Evolutionary conservation across 2,797 vertebrate species (phyloP).

Genomic region (Myotis daubentonii): DNA sequence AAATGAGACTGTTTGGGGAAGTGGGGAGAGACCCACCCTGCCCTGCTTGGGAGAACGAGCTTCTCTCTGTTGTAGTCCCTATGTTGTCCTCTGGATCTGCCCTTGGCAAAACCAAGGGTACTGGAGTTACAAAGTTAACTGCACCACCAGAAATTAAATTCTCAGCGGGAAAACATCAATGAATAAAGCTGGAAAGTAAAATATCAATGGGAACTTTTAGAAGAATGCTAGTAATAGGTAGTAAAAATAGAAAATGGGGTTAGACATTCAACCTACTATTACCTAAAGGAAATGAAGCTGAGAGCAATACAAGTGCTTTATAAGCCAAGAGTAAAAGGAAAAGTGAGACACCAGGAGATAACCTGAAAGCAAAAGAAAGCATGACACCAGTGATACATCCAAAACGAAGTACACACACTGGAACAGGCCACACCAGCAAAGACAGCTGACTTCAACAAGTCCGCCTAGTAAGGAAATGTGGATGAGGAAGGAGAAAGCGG

Average conservation of each 20-base stretch:
- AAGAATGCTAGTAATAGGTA: neutral
- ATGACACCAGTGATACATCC: neutral
- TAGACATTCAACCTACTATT: neutral
- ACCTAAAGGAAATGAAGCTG: neutral
- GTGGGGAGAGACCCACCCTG: neutral
- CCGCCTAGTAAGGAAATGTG: neutral
- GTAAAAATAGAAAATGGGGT: neutral
- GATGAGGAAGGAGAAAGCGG: neutral
- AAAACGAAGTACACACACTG: neutral
- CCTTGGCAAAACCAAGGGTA: neutral
- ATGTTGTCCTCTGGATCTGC: accelerated
- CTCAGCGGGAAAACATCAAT: neutral
- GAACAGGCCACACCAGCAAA: neutral
- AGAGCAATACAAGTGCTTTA: neutral
- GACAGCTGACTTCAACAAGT: neutral
- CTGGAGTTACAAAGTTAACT: neutral
- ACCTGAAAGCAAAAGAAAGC: neutral
- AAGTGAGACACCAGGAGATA: neutral
- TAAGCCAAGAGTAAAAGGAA: neutral
- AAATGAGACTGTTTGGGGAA: neutral
- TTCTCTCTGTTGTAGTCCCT: neutral
- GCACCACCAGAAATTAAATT: neutral
- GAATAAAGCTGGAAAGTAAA: neutral
- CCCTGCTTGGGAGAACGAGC: neutral
- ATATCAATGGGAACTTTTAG: neutral